Conservation (phyloP, 2,797 vertebrate genomes). For the Crax fasciolata region DNA sequence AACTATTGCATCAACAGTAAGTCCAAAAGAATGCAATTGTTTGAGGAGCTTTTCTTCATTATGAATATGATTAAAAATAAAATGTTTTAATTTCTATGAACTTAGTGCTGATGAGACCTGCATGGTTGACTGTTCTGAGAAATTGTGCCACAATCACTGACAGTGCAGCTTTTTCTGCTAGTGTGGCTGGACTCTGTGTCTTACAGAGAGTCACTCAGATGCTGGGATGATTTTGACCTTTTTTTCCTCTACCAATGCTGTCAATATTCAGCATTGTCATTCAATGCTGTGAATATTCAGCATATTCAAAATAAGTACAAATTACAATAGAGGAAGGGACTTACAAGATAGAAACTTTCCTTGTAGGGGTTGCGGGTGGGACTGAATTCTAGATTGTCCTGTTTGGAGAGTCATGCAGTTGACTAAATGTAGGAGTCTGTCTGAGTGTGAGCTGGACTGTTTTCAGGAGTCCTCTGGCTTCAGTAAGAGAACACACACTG, state of each 20-base stretch:
- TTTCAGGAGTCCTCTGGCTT: neutral
- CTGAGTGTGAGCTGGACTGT: neutral
- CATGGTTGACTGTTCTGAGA: neutral
- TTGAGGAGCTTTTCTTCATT: constrained; percentile 11
- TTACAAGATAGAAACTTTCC: neutral
- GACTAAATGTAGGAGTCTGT: neutral
- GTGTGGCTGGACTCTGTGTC: neutral
- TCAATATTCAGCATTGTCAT: neutral
- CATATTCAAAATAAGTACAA: neutral
- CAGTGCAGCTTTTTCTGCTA: neutral
- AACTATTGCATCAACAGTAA: neutral
- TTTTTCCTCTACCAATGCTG: neutral
- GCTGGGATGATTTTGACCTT: neutral
- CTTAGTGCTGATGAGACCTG: neutral
- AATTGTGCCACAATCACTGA: neutral
- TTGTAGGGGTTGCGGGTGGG: neutral
- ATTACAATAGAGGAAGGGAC: neutral
- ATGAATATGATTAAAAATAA: neutral
- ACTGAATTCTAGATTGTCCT: neutral
- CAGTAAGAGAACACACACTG: neutral
- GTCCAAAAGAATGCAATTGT: neutral
- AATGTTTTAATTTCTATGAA: neutral
- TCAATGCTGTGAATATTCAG: neutral
- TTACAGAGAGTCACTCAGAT: neutral
- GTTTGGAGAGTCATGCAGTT: neutral